These are phyloP conservation scores for Dynastes maya DNA, from an alignment of 2,888 invertebrate genomes.

Conservation along the genomic window DNA sequence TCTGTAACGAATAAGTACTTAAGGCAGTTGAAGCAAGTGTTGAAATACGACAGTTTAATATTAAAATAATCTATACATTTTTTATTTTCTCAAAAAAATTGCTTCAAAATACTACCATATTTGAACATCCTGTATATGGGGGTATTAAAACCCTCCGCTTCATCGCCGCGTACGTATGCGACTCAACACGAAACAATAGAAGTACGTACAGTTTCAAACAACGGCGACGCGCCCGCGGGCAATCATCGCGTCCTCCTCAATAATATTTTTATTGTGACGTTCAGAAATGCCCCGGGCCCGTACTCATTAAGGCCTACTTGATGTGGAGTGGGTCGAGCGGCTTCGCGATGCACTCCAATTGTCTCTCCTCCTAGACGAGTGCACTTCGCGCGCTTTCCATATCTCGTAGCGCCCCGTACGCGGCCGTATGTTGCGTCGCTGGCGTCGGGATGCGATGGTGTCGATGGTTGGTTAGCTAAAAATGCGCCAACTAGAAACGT, in stretches of 20 bases:
- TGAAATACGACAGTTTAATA: too few species aligned
- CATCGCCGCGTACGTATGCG: neutral
- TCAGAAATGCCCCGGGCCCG: slow-evolving; percentile 52
- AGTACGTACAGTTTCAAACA: slow-evolving; percentile 3
- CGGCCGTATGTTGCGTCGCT: neutral
- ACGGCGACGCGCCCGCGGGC: neutral
- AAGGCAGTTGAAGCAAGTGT: too few species aligned
- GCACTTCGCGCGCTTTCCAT: slow-evolving; percentile 38
- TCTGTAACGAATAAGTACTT: too few species aligned
- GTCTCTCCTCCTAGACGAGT: slow-evolving; percentile 52
- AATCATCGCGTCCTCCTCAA: slow-evolving; percentile 44
- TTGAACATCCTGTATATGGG: too few species aligned
- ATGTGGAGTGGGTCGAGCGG: slow-evolving; percentile 54
- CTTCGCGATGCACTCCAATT: slow-evolving; percentile 55
- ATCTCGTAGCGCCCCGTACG: neutral
- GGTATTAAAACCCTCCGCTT: neutral
- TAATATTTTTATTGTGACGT: slow-evolving; percentile 54
- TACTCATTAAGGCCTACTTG: slow-evolving; percentile 61
- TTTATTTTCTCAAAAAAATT: too few species aligned
- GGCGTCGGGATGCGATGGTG: neutral
- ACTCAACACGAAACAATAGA: neutral
- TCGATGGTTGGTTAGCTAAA: neutral
- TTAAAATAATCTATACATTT: too few species aligned
- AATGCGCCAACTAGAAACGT: neutral
- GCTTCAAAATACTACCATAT: too few species aligned